A percentile compares a stretch with the other conserved stretches of the same genome.
Evolutionary conservation across 2,113 vertebrate genomes (phyloP).

Genomic region (Sinocyclocheilus grahami): DNA sequence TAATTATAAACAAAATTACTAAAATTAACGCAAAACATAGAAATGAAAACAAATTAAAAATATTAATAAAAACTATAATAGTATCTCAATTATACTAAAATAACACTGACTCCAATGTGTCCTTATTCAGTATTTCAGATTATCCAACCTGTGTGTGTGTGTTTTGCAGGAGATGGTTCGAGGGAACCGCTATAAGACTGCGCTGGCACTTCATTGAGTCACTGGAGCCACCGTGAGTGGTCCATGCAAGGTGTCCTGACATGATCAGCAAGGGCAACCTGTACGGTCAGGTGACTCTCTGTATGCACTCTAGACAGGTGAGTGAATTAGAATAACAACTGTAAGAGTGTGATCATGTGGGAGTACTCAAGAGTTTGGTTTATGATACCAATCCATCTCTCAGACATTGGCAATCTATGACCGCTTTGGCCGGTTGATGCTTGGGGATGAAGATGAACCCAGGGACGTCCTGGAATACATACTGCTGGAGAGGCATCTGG

Average conservation of each 20-base stretch:
- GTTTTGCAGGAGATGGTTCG: constrained; percentile 87
- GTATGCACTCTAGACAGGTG: constrained; percentile 92
- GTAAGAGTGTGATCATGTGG: neutral
- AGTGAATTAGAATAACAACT: neutral
- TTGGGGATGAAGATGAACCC: constrained; percentile 84
- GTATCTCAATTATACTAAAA: no score
- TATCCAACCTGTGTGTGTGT: neutral
- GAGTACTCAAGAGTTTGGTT: neutral
- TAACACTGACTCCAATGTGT: neutral
- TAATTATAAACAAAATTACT: no score
- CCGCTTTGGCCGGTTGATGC: constrained; percentile 91
- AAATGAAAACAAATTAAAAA: no score
- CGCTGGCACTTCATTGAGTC: constrained; percentile 89
- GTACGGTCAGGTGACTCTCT: constrained; percentile 90
- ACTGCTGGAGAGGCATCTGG: constrained; percentile 88
- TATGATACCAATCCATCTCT: neutral
- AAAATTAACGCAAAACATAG: no score
- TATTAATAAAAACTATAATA: no score
- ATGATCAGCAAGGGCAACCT: constrained; percentile 82
- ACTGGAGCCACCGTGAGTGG: constrained; percentile 83
- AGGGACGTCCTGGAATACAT: constrained; percentile 92
- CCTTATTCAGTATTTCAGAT: neutral
- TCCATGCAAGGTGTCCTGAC: constrained; percentile 84
- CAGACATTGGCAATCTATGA: constrained; percentile 92
- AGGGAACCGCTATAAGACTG: constrained; percentile 85